Conservation (phyloP, 2,888 invertebrate species). For the Dryococelus australis region DNA sequence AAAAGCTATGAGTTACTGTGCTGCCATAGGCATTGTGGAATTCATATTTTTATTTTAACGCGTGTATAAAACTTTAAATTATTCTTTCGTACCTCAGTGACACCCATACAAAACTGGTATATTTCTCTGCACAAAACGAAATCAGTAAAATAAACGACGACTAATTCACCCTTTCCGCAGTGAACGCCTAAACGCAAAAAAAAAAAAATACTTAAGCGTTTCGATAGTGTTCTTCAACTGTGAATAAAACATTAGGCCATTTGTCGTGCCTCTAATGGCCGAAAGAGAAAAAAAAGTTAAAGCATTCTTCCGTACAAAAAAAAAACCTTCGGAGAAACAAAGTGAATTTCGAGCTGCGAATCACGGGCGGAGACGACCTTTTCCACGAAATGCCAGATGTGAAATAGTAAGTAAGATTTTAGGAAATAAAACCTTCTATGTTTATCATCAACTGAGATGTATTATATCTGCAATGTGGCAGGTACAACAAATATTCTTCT, state of each 20-base stretch:
- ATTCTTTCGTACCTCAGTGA: too few species aligned
- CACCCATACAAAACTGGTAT: too few species aligned
- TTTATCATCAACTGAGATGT: too few species aligned
- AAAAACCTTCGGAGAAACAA: background rate
- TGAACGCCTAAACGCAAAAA: background rate
- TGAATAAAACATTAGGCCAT: conserved; percentile 10
- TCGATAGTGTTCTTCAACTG: background rate
- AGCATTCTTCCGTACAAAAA: background rate
- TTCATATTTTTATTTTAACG: too few species aligned
- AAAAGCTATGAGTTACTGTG: too few species aligned
- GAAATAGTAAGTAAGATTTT: background rate
- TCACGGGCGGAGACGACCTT: background rate
- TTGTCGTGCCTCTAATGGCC: conserved; percentile 2
- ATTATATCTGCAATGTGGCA: too few species aligned
- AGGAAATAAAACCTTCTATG: too few species aligned
- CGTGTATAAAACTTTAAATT: too few species aligned
- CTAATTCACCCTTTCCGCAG: background rate
- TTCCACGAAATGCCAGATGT: background rate
- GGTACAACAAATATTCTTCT: too few species aligned
- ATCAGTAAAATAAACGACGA: background rate
- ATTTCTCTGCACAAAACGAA: too few species aligned
- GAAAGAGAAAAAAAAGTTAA: background rate
- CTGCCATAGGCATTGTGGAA: too few species aligned
- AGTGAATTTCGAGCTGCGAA: background rate
- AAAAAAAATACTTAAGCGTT: background rate